These are phyloP conservation scores for Dromas ardeola DNA, from an alignment of 2,113 vertebrate species.

Conservation along the genomic window DNA sequence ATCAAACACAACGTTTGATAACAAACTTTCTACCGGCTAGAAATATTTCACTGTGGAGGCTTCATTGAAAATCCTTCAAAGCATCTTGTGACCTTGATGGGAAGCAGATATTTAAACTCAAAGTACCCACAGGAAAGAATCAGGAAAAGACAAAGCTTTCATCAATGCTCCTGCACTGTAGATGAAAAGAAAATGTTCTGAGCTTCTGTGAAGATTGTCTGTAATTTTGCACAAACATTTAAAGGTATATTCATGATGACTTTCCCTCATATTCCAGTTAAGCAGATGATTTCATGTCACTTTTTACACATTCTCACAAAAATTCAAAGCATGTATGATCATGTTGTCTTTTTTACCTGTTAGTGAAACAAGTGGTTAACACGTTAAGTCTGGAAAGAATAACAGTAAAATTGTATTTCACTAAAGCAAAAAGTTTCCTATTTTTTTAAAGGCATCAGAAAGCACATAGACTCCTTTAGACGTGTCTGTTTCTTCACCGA, in stretches of 20 bases:
- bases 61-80: neutral
- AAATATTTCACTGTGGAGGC: neutral
- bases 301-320: neutral
- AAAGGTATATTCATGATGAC: neutral
- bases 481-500: neutral
- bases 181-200: neutral
- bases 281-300: neutral
- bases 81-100: neutral
- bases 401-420: neutral
- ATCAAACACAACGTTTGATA: neutral
- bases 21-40: neutral
- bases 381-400: neutral
- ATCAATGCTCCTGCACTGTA: neutral
- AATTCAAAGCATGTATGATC: neutral
- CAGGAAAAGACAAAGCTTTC: neutral
- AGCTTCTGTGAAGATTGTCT: neutral
- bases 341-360: neutral
- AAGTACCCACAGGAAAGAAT: neutral
- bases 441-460: neutral
- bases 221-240: neutral
- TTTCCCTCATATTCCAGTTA: neutral
- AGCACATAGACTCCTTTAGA: neutral
- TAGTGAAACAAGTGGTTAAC: neutral
- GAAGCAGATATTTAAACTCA: neutral
- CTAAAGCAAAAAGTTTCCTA: neutral